phyloP scores from a whole-genome alignment of 2,888 invertebrate species.

The Mystacides longicornis region DNA sequence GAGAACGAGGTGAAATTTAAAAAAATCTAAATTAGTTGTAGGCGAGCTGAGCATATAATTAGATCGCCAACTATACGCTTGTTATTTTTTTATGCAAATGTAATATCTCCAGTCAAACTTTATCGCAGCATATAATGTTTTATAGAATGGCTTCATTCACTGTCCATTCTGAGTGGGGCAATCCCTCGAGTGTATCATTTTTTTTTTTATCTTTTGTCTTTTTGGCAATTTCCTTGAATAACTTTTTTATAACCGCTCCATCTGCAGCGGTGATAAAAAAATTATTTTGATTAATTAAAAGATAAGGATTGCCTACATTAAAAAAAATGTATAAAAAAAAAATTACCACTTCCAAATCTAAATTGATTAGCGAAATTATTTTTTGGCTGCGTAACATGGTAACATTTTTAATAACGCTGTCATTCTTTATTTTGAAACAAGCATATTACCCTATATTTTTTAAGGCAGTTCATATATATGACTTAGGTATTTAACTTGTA shows the following conservation, averaged over 20 bases:
- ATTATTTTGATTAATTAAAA: constrained; percentile 2
- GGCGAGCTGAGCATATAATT: too few species aligned
- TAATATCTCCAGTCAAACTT: constrained; percentile 6
- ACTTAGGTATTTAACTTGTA: too few species aligned
- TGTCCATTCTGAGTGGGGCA: background rate
- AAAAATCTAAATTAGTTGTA: too few species aligned
- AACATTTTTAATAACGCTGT: background rate
- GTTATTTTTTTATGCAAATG: constrained; percentile 25
- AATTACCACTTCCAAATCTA: background rate
- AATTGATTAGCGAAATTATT: background rate
- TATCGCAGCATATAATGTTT: background rate
- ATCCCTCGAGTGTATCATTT: background rate
- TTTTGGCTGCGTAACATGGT: background rate
- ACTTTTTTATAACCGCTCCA: background rate
- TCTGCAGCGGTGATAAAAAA: background rate
- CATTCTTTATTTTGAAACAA: too few species aligned
- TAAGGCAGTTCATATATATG: too few species aligned
- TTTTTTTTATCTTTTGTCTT: background rate
- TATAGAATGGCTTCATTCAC: background rate
- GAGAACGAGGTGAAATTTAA: too few species aligned
- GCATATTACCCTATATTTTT: too few species aligned
- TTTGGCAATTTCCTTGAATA: constrained; percentile 1
- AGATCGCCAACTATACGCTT: too few species aligned
- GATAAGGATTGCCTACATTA: background rate
- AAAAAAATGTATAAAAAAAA: too few species aligned